These are phyloP conservation scores for Tenodera sinensis DNA, from an alignment of 2,888 invertebrate genomes.

Conservation along the genomic window DNA sequence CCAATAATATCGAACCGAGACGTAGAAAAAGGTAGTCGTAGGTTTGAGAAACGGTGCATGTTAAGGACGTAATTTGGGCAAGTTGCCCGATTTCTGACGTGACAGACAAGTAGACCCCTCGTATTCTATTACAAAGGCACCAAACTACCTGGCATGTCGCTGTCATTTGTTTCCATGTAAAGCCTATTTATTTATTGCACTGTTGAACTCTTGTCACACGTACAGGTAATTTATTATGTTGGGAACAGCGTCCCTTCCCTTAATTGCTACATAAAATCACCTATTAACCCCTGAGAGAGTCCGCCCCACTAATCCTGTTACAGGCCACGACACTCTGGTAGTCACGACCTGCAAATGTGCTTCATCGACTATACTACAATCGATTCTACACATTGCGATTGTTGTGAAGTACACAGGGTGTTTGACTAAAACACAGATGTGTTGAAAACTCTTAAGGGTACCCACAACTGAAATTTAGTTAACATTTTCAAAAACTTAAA, in stretches of 20 bases:
- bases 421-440: not conserved
- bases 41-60: too few species aligned
- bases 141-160: not conserved
- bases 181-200: not conserved
- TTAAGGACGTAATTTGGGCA: too few species aligned
- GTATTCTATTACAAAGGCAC: not conserved
- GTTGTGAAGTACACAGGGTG: not conserved
- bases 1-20: too few species aligned
- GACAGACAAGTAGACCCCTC: not conserved
- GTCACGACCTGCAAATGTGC: not conserved
- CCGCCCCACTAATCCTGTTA: not conserved
- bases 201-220: not conserved
- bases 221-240: not conserved
- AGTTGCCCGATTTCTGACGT: not conserved
- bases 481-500: too few species aligned
- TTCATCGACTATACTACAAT: not conserved
- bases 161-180: constrained; percentile 1
- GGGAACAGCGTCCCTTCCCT: not conserved
- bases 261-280: constrained; percentile 13
- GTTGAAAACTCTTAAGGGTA: too few species aligned
- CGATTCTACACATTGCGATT: not conserved
- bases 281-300: not conserved
- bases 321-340: not conserved
- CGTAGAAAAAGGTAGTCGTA: too few species aligned
- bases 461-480: too few species aligned